Base-by-base conservation (phyloP, 2,888 invertebrate genomes). In the Tinea trinotella region DNA sequence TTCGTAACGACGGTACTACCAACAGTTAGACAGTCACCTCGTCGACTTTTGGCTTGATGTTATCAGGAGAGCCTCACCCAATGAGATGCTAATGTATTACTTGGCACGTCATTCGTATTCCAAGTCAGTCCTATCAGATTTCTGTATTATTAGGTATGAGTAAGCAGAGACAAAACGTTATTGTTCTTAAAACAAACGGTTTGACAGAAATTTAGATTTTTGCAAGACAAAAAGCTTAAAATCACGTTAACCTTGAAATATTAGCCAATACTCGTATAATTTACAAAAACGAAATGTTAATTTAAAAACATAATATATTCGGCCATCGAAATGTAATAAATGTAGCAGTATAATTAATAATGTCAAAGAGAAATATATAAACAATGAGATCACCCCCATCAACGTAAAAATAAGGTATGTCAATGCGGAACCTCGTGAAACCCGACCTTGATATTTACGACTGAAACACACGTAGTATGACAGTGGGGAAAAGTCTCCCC, bases 11-110 rank as follows among this genome's bases (percentile, higher is more conserved):
- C 2, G n/a, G 35, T 10, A 12, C 35, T n/a, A 35, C n/a, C 35
- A n/a, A 12, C 15, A 46, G 22, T 49, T 3, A 49, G 50, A 9
- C 24, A 22, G 50, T 24, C 24, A 50, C 50, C 50, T 24, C 50
- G 22, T 59, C 64, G 65, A 62, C 61, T 61, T 62, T 72, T 75
- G 74, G 73, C 75, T 68, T 64, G 71, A 69, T 68, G 66, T 58
- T 71, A 74, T 78, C 71, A 64, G 20, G 9, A 19, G 9, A 9
- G 30, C 20, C 36, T 17, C 20, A 40, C 40, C 66, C 69, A 77
- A 80, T 75, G 70, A 73, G 74, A 78, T 77, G 77, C 68, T 83
- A 82, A 82, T 82, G 79, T 79, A 76, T 78, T 74, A 75, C 69
- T 82, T 83, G 84, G 85, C 84, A 82, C 71, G 72, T 57, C 62